phyloP scores from a whole-genome alignment of 1,140 invertebrate genomes.

The Lutraria rhynchaena region DNA sequence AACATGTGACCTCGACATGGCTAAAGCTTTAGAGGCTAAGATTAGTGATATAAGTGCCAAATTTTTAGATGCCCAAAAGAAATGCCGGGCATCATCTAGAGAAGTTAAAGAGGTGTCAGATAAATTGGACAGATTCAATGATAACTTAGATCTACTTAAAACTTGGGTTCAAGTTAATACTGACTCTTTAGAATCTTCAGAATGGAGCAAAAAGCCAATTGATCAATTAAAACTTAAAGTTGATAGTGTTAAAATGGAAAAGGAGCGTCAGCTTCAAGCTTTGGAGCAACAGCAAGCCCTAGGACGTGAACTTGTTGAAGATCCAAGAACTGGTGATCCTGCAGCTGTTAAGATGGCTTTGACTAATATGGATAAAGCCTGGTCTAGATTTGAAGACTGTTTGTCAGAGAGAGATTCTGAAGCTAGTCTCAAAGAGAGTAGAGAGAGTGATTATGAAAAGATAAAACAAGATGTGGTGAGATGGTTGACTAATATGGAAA shows the following conservation, averaged over 20 bases:
- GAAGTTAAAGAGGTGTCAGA: slow-evolving; percentile 91
- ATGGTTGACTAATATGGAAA: slow-evolving; percentile 93
- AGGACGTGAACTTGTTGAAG: slow-evolving; percentile 92
- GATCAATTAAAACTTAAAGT: slow-evolving; percentile 88
- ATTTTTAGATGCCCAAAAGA: slow-evolving; percentile 93
- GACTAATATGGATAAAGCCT: slow-evolving; percentile 90
- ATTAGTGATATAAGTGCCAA: slow-evolving; percentile 91
- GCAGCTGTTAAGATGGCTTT: slow-evolving; percentile 90
- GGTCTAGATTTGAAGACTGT: slow-evolving; percentile 87
- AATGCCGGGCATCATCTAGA: slow-evolving; percentile 89
- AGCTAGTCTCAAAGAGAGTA: slow-evolving; percentile 91
- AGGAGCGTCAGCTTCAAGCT: slow-evolving; percentile 84
- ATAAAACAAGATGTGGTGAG: slow-evolving; percentile 91
- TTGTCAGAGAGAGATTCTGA: slow-evolving; percentile 93
- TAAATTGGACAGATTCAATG: slow-evolving; percentile 88
- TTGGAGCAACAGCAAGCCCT: slow-evolving; percentile 91
- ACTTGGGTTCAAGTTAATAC: slow-evolving; percentile 85
- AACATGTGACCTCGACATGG: slow-evolving; percentile 92
- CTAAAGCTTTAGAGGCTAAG: slow-evolving; percentile 94
- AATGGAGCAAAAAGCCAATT: slow-evolving; percentile 86
- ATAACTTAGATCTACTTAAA: slow-evolving; percentile 84
- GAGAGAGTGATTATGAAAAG: slow-evolving; percentile 92
- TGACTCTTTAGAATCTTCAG: slow-evolving; percentile 89
- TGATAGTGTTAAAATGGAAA: slow-evolving; percentile 82
- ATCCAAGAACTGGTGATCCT: slow-evolving; percentile 86